These are phyloP conservation scores for Synanthedon andrenaeformis DNA, from an alignment of 2,888 invertebrate genomes.

Conservation along the genomic window DNA sequence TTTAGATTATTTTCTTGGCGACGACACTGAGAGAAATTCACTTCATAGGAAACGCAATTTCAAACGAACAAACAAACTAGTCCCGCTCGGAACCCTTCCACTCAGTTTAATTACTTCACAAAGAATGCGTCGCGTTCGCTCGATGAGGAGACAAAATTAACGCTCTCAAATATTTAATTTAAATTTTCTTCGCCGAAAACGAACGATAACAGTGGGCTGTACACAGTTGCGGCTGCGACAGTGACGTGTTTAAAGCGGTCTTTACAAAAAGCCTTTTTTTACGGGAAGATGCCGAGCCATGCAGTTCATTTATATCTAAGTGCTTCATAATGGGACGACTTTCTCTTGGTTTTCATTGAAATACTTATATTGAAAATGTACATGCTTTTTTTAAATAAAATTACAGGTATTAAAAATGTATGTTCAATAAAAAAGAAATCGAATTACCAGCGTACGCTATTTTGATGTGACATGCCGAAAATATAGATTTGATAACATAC, in stretches of 20 bases:
- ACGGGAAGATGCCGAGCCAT: constrained; percentile 23
- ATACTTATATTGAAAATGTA: constrained; percentile 7
- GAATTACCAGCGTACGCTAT: too few relatives aligned
- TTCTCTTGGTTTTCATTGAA: constrained; percentile 44
- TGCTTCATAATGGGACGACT: constrained; percentile 48
- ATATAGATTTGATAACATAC: too few relatives aligned
- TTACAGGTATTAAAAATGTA: too few relatives aligned
- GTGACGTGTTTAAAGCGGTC: constrained; percentile 18
- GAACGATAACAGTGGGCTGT: constrained; percentile 58
- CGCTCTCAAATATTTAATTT: constrained; percentile 71
- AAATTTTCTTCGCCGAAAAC: constrained; percentile 63
- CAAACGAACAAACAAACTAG: constrained; percentile 68
- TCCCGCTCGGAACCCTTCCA: constrained; percentile 63
- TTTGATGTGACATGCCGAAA: too few relatives aligned
- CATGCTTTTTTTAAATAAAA: too few relatives aligned
- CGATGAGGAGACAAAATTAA: constrained; percentile 71
- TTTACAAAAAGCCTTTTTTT: constrained; percentile 35
- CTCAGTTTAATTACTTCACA: constrained; percentile 70
- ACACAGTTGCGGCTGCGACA: constrained; percentile 37
- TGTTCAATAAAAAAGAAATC: too few relatives aligned
- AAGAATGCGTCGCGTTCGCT: constrained; percentile 69
- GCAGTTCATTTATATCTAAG: constrained; percentile 51
- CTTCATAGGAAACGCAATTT: constrained; percentile 67
- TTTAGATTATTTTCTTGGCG: constrained; percentile 11
- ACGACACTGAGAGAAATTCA: constrained; percentile 49